Conservation (phyloP, 2,888 invertebrate species). For the Sarcophaga rosellei region DNA sequence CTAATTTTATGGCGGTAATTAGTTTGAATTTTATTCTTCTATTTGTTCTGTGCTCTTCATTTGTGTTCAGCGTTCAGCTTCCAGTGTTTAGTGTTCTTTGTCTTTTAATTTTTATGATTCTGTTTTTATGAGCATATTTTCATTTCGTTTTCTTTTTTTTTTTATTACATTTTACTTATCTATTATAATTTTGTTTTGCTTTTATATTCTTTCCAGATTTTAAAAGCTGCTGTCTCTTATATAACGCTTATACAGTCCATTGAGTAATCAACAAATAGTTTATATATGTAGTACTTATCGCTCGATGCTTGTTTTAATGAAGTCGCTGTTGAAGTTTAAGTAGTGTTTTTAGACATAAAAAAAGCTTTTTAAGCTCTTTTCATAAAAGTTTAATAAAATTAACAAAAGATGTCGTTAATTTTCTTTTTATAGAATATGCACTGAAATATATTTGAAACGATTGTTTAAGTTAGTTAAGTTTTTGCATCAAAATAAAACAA, state of each 20-base stretch:
- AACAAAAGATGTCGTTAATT: conserved; percentile 47
- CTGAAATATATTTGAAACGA: neutral
- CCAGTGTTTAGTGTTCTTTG: conserved; percentile 10
- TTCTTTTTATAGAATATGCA: too few species aligned
- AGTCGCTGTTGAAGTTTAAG: conserved; percentile 4
- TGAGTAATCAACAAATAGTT: conserved; percentile 66
- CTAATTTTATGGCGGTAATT: conserved; percentile 76
- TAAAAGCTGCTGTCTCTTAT: conserved; percentile 75
- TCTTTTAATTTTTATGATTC: conserved; percentile 8
- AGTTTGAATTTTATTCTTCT: conserved; percentile 17
- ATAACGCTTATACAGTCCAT: conserved; percentile 78
- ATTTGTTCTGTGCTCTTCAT: neutral
- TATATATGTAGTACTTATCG: too few species aligned
- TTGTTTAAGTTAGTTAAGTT: too few species aligned
- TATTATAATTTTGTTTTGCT: neutral
- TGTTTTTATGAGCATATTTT: conserved; percentile 3
- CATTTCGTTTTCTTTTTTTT: conserved; percentile 4
- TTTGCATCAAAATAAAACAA: too few species aligned
- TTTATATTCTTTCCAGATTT: conserved; percentile 70
- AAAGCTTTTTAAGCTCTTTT: conserved; percentile 47
- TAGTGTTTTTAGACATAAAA: neutral
- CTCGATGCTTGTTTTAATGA: neutral
- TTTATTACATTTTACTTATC: neutral
- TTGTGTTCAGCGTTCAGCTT: neutral
- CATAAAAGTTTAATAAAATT: neutral